Conservation (phyloP, 1,140 invertebrate genomes). For the Meloidogyne chitwoodi region DNA sequence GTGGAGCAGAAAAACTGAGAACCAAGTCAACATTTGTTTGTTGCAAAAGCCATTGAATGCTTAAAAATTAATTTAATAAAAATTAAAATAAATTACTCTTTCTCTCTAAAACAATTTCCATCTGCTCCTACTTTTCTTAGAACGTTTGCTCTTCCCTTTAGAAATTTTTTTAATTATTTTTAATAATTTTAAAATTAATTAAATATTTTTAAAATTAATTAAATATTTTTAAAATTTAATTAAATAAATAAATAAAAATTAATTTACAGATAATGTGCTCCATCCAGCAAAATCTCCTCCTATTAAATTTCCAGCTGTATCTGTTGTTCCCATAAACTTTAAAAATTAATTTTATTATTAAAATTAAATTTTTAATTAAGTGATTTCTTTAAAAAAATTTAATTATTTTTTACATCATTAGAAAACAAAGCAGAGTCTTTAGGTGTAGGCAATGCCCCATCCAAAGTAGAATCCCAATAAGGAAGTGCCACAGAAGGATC, state of each 20-base stretch:
- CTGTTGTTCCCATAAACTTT: slow-evolving; percentile 54
- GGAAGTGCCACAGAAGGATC: slow-evolving; percentile 59
- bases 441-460: slow-evolving; percentile 55
- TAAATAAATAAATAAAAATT: too few species aligned
- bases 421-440: slow-evolving; percentile 59
- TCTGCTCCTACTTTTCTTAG: slow-evolving; percentile 25
- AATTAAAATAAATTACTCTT: not conserved
- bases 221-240: too few species aligned
- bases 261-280: slow-evolving; percentile 34
- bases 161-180: too few species aligned
- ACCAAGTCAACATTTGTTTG: slow-evolving; percentile 43
- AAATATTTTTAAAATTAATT: too few species aligned
- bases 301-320: slow-evolving; percentile 44
- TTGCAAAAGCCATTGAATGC: slow-evolving; percentile 19
- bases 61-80: slow-evolving; percentile 14
- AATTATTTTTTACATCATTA: slow-evolving; percentile 35
- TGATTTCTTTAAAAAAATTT: not conserved
- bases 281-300: slow-evolving; percentile 34
- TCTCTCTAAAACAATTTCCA: slow-evolving; percentile 25
- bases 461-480: slow-evolving; percentile 62
- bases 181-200: too few species aligned
- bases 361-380: not conserved
- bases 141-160: slow-evolving; percentile 28
- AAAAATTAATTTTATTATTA: not conserved
- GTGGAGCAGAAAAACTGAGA: slow-evolving; percentile 40